A percentile compares a stretch with the other conserved stretches of the same genome.
These are phyloP conservation scores for Crocidura indochinensis DNA, from an alignment of 2,797 vertebrate genomes.

Conservation along the genomic window DNA sequence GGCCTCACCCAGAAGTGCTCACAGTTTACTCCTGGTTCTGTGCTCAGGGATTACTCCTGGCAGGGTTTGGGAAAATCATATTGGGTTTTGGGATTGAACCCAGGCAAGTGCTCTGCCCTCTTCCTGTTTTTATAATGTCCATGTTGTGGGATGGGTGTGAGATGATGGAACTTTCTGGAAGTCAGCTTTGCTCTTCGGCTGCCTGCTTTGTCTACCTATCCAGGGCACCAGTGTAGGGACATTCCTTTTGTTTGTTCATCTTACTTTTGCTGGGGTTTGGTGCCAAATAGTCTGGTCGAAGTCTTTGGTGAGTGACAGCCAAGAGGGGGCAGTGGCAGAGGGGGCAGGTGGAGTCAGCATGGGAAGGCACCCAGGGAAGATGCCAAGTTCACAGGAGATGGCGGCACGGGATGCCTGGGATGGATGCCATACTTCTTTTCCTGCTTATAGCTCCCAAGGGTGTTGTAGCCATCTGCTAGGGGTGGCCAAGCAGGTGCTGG, in stretches of 20 bases:
- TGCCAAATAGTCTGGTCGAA: neutral
- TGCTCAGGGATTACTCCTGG: too few species aligned
- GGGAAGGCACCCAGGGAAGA: neutral
- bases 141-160: too few species aligned
- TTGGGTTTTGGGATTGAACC: too few species aligned
- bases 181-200: neutral
- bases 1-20: too few species aligned
- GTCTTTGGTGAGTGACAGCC: conserved; percentile 4
- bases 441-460: conserved; percentile 1
- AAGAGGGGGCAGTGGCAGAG: neutral
- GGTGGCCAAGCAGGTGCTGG: conserved; percentile 20
- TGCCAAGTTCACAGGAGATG: neutral
- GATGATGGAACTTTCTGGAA: neutral
- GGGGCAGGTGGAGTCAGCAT: too few species aligned
- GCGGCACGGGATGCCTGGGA: rapidly evolving
- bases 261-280: neutral
- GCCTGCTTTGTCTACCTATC: neutral
- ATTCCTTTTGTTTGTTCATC: neutral
- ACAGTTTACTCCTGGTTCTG: too few species aligned
- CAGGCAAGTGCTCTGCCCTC: too few species aligned
- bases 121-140: too few species aligned
- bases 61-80: too few species aligned
- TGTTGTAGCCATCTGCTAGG: conserved; percentile 5
- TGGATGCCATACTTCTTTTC: neutral
- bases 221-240: neutral